A percentile compares a stretch with the other conserved stretches of the same genome.
Conservation (phyloP, 2,113 vertebrate species). For the Pionites leucogaster region DNA sequence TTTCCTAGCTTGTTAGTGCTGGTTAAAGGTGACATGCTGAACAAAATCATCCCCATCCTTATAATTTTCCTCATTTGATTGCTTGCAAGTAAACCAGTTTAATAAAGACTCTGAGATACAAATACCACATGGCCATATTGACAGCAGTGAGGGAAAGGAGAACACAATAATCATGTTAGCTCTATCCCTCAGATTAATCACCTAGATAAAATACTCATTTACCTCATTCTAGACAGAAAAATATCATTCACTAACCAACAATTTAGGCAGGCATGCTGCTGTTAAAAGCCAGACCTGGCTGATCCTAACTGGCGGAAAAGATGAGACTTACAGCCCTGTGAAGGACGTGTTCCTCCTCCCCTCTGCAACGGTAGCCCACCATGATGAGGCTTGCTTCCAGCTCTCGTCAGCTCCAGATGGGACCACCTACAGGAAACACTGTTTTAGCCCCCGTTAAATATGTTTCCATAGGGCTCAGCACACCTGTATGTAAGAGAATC, state of each 20-base stretch:
- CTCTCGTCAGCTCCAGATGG: not conserved
- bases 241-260: not conserved
- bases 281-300: not conserved
- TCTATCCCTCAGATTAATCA: conserved; percentile 57
- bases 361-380: not conserved
- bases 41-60: conserved; percentile 29
- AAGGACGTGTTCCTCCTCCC: not conserved
- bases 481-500: not conserved
- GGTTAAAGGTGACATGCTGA: conserved; percentile 30
- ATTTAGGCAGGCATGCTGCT: not conserved
- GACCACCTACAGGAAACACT: not conserved
- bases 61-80: conserved; percentile 38
- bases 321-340: not conserved
- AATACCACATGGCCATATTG: conserved; percentile 62
- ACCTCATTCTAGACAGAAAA: conserved; percentile 43
- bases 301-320: not conserved
- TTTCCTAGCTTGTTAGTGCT: conserved; percentile 36
- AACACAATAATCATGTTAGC: conserved; percentile 51
- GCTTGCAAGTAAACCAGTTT: conserved; percentile 57
- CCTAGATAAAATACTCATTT: conserved; percentile 52
- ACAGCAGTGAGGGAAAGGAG: conserved; percentile 34
- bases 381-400: rapidly evolving
- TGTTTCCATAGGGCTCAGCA: not conserved
- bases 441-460: not conserved
- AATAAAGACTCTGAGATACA: conserved; percentile 2